Base-by-base conservation (phyloP, 2,797 vertebrate species). In the Epinephelus malabaricus region DNA sequence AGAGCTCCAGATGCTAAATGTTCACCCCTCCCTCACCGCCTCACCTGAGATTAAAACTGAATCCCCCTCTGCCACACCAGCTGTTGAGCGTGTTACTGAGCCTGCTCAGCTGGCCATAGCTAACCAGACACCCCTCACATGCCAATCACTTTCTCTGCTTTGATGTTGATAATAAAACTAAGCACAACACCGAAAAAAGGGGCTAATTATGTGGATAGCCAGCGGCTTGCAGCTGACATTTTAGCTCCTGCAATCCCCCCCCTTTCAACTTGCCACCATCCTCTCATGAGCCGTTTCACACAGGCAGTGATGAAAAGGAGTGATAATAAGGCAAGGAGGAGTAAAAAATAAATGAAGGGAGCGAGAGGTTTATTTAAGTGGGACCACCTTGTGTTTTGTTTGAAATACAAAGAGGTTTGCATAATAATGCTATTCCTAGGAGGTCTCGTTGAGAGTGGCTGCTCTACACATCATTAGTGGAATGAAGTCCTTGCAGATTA, bases 331-430 rank as follows among this genome's bases (percentile, higher is more conserved):
- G 64, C 49, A 19, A 80, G 63, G 77, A 73, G 62, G 46, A 73
- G 67, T 62, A 38, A 81, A 79, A 83, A 87, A 69, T 68, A 89
- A 88, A 86, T 50, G 69, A 86, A 66, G 61, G 67, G 56, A 78
- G 62, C 19, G 19, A 67, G 82, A 75, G 60, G 69, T 77, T 87
- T 82, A 62, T 84, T 90, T 87, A 87, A 90, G 73, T 81, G 76
- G 72, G 79, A 85, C 89, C 87, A 82, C 83, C 77, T 74, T 85
- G 85, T 87, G 86, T 89, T 89, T 86, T 91, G 89, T 87, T 80
- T 76, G 69, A 90, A 89, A 86, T 64, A 86, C 83, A 89, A 82
- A 89, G 77, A 85, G 73, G 73, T 85, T 81, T 88, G 77, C 80
- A 87, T 86, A 76, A 85, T 89, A 81, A 88, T 82, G 74, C 50